Base-by-base conservation (phyloP, 2,113 vertebrate genomes). In the Pseudopipra pipra region DNA sequence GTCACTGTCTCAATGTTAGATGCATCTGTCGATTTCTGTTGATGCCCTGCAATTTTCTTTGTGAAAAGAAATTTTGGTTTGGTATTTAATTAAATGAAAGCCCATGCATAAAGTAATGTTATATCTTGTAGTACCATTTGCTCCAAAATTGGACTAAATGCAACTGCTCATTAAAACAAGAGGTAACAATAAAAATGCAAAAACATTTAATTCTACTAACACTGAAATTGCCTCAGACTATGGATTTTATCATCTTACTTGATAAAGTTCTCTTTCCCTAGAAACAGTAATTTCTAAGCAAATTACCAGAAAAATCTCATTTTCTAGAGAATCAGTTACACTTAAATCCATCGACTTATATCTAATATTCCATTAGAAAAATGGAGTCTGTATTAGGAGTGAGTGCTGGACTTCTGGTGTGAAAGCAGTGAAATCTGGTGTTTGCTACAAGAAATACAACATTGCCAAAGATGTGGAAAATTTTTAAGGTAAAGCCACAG, bases 21-120 rank as follows among this genome's bases (percentile, higher is more conserved):
- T 31, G 94, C 94, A 93, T 98, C 98, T 95, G 91, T 96, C 84
- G 95, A 85, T 97, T 98, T 98, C 95, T 98, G 98, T 8, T 97
- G 98, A 87, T 71, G 97, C n/a, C 97, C 97, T 93, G 96, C 89
- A 81, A 41, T 94, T 97, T 97, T 98, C 98, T 98, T 98, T 78
- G 91, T 90, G 75, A 91, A 97, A 97, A 96, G 73, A 96, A 89
- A 92, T 89, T 91, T 91, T 83, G 30, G 1, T 91, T 91, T 81
- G 91, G 31, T 92, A 79, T 55, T 92, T 92, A 52, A 92, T 75
- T 62, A 81, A 73, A 87, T 63, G 43, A 86, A 92, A 95, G 35
- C 16, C 47, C 85, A 91, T 88, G 72, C 47, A 90, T 21, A 85
- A 85, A 91, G 27, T 23, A 93, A 88, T 2, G 2, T 41, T 47